Evolutionary conservation across 37 sponge, comb jelly and placozoan genomes (phyloP).

Genomic region (Ianthella basta): DNA sequence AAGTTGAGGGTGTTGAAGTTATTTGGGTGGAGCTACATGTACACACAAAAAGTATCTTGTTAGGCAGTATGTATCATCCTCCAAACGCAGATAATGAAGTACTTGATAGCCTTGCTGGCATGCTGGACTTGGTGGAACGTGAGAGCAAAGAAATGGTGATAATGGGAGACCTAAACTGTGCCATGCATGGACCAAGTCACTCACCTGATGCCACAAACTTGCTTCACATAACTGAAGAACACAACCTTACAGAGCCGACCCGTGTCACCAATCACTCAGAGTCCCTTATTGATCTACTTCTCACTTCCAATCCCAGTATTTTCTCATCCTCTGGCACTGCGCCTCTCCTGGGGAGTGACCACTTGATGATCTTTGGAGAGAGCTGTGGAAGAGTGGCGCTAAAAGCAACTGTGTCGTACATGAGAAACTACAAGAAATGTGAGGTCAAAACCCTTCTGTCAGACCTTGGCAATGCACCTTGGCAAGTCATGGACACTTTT

Average conservation of each 20-base stretch:
- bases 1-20: background rate
- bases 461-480: constrained; percentile 13
- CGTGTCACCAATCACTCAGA: constrained; percentile 3
- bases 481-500: constrained; percentile 7
- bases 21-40: constrained; percentile 1
- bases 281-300: constrained; percentile 2
- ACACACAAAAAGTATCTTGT: background rate
- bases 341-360: constrained; percentile 8
- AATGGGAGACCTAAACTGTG: constrained; percentile 1
- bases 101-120: background rate
- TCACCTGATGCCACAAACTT: background rate
- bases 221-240: background rate
- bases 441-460: background rate
- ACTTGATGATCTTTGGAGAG: constrained; percentile 1
- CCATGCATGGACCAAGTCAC: background rate
- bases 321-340: constrained; percentile 11
- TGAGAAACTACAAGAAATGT: constrained; percentile 11
- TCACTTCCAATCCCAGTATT: background rate
- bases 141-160: background rate
- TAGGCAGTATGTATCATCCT: background rate
- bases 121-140: background rate
- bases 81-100: background rate
- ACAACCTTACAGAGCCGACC: constrained; percentile 12
- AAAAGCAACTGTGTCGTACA: background rate
- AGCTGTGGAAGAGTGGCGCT: background rate